Conservation (phyloP, 2,888 invertebrate species). For the Kuschelorhynchus macadamiae region DNA sequence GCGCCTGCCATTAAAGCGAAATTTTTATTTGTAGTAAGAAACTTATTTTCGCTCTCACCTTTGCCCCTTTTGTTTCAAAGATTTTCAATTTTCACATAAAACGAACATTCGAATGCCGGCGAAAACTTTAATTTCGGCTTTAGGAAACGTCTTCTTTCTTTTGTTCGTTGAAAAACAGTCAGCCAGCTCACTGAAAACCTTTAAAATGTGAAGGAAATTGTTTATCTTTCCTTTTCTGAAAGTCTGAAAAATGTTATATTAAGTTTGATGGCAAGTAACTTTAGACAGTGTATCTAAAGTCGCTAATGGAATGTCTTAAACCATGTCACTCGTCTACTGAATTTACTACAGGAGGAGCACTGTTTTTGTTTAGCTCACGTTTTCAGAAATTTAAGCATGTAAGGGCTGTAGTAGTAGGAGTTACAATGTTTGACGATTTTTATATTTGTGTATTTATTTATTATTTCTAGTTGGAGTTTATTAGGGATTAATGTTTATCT, state of each 20-base stretch:
- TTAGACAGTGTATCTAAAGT: too few relatives aligned
- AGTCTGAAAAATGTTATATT: not conserved
- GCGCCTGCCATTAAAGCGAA: slow-evolving; percentile 12
- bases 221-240: not conserved
- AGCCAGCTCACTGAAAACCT: not conserved
- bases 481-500: too few relatives aligned
- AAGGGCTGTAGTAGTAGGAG: too few relatives aligned
- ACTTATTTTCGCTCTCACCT: slow-evolving; percentile 15
- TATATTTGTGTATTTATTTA: too few relatives aligned
- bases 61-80: slow-evolving; percentile 27
- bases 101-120: slow-evolving; percentile 23
- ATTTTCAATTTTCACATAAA: slow-evolving; percentile 37
- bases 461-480: too few relatives aligned
- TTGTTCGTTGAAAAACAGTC: not conserved
- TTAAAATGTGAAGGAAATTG: not conserved
- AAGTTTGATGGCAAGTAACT: too few relatives aligned
- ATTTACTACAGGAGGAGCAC: too few relatives aligned
- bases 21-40: slow-evolving; percentile 23
- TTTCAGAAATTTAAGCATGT: too few relatives aligned
- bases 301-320: too few relatives aligned
- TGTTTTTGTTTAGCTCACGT: too few relatives aligned
- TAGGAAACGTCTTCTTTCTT: slow-evolving; percentile 23
- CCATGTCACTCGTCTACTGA: too few relatives aligned
- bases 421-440: too few relatives aligned
- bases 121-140: slow-evolving; percentile 37